Conservation (phyloP, 2,113 vertebrate genomes). For the Epinephelus lanceolatus region DNA sequence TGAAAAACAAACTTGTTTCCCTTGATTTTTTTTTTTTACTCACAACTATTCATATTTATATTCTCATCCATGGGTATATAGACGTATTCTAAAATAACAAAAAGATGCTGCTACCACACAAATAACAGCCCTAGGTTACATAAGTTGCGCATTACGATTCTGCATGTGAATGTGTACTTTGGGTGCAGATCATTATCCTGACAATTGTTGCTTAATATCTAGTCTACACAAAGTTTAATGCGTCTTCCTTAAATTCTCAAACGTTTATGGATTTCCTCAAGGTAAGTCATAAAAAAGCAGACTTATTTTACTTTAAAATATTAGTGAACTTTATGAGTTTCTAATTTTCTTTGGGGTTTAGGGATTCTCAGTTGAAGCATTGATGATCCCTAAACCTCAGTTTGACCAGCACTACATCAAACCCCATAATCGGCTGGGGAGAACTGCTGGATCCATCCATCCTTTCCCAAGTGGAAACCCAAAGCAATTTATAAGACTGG, state of each 20-base stretch:
- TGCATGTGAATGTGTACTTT: too few species aligned
- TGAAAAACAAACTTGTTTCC: too few species aligned
- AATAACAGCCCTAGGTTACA: too few species aligned
- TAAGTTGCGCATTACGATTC: too few species aligned
- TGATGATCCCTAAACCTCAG: neutral
- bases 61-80: too few species aligned
- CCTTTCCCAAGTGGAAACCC: conserved; percentile 6
- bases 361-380: neutral
- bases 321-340: neutral
- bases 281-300: neutral
- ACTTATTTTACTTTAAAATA: neutral
- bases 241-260: neutral
- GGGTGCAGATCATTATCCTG: too few species aligned
- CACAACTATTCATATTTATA: too few species aligned
- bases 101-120: too few species aligned
- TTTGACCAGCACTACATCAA: neutral
- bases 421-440: neutral
- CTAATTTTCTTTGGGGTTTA: neutral
- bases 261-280: neutral
- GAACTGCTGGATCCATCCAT: neutral
- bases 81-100: too few species aligned
- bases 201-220: neutral
- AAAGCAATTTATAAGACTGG: neutral
- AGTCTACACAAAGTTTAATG: neutral
- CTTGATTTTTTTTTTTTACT: too few species aligned